Evolutionary conservation across 2,113 vertebrate genomes (phyloP).

Genomic region (Trichechus manatus): DNA sequence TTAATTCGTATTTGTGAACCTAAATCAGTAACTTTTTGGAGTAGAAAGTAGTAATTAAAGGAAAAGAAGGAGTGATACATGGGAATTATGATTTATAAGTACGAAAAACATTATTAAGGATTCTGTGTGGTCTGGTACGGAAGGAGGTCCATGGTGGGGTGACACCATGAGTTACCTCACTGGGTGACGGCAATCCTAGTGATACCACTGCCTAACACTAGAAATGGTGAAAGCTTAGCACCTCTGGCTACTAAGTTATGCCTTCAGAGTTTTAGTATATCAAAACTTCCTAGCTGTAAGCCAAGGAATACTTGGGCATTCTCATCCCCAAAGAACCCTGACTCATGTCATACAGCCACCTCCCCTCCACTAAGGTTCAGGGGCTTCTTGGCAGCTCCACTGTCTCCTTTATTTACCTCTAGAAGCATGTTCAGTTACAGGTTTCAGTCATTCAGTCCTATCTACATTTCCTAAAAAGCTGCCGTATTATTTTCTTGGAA

Average conservation of each 20-base stretch:
- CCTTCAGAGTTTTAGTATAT: neutral
- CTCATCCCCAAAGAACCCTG: neutral
- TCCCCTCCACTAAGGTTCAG: fast-evolving
- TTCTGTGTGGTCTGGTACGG: too few species aligned
- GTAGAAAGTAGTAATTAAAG: too few species aligned
- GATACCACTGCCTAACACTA: neutral
- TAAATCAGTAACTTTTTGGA: too few species aligned
- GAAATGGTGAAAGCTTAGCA: neutral
- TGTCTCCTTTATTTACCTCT: neutral
- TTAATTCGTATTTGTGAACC: too few species aligned
- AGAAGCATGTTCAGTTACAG: neutral
- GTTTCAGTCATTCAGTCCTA: neutral
- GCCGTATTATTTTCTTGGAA: neutral
- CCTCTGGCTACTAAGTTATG: neutral
- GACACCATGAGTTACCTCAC: too few species aligned
- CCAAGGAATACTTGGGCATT: neutral
- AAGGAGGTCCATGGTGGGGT: too few species aligned
- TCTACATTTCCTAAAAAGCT: neutral
- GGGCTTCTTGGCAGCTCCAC: neutral
- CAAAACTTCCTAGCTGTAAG: neutral
- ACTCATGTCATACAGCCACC: neutral
- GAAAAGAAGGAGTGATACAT: too few species aligned
- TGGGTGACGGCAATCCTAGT: too few species aligned
- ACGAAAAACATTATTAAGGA: too few species aligned
- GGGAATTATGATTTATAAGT: too few species aligned